These are phyloP conservation scores for Cosmia trapezina DNA, from an alignment of 2,888 invertebrate genomes.

Conservation along the genomic window DNA sequence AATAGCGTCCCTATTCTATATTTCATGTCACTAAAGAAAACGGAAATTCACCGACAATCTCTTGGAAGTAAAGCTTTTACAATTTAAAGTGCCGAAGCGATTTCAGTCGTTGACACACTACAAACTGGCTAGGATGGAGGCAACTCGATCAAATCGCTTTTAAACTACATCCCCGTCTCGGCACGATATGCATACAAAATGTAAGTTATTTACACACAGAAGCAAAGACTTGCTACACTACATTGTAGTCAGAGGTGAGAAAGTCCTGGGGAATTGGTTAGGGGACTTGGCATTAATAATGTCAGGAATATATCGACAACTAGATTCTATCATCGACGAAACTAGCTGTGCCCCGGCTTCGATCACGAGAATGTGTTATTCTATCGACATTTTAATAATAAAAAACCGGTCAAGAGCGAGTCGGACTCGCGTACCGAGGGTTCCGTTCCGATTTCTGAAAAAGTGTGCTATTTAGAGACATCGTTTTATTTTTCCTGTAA, in stretches of 20 bases:
- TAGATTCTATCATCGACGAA: neutral
- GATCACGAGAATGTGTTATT: neutral
- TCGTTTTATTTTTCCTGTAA: too few species aligned
- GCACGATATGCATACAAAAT: constrained; percentile 51
- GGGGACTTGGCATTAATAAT: constrained; percentile 9
- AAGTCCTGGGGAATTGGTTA: constrained; percentile 12
- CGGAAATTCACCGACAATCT: constrained; percentile 50
- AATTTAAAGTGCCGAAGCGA: constrained; percentile 59
- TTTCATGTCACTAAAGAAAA: constrained; percentile 46
- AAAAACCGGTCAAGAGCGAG: too few species aligned
- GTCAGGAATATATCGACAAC: neutral
- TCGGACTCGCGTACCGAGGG: too few species aligned
- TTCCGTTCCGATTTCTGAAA: too few species aligned
- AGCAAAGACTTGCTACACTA: constrained; percentile 7
- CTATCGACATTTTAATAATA: neutral
- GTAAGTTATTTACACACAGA: constrained; percentile 42
- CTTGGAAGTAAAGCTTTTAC: constrained; percentile 56
- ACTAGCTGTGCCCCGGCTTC: neutral
- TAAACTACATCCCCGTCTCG: constrained; percentile 46
- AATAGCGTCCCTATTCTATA: constrained; percentile 40
- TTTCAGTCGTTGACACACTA: constrained; percentile 56
- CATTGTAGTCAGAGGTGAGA: constrained; percentile 8
- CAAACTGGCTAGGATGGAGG: constrained; percentile 46
- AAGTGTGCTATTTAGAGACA: too few species aligned
- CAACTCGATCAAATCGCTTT: constrained; percentile 60